These are phyloP conservation scores for Harpagifer antarcticus DNA, from an alignment of 2,797 vertebrate species.

Conservation along the genomic window DNA sequence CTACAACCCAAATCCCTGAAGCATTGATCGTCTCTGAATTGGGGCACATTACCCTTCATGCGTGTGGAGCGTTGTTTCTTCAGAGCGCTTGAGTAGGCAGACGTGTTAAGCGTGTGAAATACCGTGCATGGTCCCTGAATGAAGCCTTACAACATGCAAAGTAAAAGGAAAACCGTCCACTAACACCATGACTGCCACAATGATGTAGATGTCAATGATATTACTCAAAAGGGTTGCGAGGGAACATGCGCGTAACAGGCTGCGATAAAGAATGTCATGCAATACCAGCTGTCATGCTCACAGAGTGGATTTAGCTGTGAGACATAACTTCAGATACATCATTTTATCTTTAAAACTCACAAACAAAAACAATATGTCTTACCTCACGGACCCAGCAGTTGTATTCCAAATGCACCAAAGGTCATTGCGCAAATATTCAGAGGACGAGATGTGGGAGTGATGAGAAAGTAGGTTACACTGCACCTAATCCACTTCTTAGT, in stretches of 20 bases:
- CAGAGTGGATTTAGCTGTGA: background rate
- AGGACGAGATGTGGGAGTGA: constrained; percentile 60
- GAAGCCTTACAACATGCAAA: constrained; percentile 5
- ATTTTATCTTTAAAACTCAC: constrained; percentile 10
- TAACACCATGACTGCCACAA: background rate
- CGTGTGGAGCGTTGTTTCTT: constrained; percentile 23
- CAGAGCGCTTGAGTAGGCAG: constrained; percentile 17
- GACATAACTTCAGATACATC: constrained; percentile 41
- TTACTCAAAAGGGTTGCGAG: background rate
- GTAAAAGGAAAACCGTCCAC: background rate
- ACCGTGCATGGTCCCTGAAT: background rate
- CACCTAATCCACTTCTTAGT: constrained; percentile 77
- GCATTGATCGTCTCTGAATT: constrained; percentile 25
- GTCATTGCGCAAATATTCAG: constrained; percentile 76
- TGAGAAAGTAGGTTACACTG: constrained; percentile 65
- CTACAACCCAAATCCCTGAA: background rate
- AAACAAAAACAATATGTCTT: constrained; percentile 32
- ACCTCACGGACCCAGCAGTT: constrained; percentile 68
- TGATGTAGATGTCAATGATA: background rate
- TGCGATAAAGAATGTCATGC: background rate
- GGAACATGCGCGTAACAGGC: constrained; percentile 49
- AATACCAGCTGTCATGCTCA: background rate
- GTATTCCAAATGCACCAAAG: constrained; percentile 76
- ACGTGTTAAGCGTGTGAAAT: constrained; percentile 37
- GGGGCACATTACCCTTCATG: constrained; percentile 4